Conservation (phyloP, 2,113 vertebrate species). For the Aegithalos caudatus region DNA sequence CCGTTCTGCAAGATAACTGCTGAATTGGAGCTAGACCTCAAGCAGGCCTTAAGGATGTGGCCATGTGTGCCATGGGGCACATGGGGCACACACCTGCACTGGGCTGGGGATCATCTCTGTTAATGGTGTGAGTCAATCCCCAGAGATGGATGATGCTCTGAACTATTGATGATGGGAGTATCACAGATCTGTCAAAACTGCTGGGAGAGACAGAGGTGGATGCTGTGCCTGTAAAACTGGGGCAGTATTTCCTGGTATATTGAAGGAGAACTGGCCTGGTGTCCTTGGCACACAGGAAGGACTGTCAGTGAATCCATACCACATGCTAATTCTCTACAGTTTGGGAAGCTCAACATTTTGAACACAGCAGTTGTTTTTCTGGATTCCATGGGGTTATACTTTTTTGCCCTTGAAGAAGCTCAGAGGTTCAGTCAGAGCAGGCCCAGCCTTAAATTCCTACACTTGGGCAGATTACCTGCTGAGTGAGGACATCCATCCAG, state of each 20-base stretch:
- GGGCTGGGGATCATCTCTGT: neutral
- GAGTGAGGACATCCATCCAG: fast-evolving
- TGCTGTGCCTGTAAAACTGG: neutral
- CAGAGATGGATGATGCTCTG: neutral
- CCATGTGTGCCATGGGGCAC: neutral
- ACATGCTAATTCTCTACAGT: neutral
- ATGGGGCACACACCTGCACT: neutral
- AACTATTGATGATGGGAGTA: neutral
- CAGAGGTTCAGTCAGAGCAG: neutral
- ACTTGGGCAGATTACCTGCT: neutral
- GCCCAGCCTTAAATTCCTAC: neutral
- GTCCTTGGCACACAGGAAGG: neutral
- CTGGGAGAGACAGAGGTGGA: neutral
- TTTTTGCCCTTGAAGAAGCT: neutral
- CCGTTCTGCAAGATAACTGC: neutral
- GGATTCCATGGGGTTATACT: neutral
- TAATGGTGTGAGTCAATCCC: neutral
- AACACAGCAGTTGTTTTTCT: neutral
- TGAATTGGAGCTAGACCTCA: neutral
- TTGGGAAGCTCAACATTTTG: neutral
- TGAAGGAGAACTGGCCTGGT: neutral
- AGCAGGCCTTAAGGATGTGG: neutral
- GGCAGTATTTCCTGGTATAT: neutral
- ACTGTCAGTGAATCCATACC: neutral
- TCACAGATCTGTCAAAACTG: neutral